A percentile compares a stretch with the other conserved stretches of the same genome.
phyloP scores from a whole-genome alignment of 2,113 vertebrate genomes.

The Microcebus jonahi region DNA sequence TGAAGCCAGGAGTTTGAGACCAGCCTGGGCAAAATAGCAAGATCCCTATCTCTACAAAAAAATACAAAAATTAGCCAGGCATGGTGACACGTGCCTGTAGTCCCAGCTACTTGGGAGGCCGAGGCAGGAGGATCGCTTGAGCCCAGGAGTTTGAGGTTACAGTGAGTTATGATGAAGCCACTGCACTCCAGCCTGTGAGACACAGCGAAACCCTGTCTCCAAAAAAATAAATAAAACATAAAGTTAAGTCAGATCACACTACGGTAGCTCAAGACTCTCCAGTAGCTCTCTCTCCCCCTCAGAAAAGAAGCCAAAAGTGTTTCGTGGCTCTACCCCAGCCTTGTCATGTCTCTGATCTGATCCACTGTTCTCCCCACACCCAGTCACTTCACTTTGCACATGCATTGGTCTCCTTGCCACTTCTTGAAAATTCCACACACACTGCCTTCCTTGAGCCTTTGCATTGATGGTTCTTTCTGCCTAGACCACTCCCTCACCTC shows the following conservation, averaged over 20 bases:
- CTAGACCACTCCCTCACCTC: not conserved
- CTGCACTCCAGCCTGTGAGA: too few species aligned
- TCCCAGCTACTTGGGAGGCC: too few species aligned
- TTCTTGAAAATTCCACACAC: not conserved
- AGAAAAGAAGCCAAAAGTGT: constrained; percentile 22
- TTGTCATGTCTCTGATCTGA: not conserved
- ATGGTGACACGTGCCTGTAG: too few species aligned
- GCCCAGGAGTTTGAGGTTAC: too few species aligned
- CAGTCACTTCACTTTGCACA: not conserved
- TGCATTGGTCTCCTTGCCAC: not conserved
- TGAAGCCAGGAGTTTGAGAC: too few species aligned
- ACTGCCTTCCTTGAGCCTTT: not conserved
- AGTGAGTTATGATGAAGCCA: too few species aligned
- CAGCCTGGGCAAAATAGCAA: too few species aligned
- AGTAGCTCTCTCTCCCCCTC: not conserved
- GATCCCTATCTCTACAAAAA: too few species aligned
- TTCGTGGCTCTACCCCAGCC: not conserved
- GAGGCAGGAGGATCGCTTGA: too few species aligned
- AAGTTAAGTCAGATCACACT: not conserved
- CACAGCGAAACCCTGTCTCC: too few species aligned
- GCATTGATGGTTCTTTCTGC: not conserved
- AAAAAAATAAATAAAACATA: not conserved
- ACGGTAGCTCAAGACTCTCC: not conserved
- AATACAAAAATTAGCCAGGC: too few species aligned
- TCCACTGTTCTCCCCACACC: not conserved